Base-by-base conservation (phyloP, 1,140 invertebrate species). In the Hyphantria cunea region DNA sequence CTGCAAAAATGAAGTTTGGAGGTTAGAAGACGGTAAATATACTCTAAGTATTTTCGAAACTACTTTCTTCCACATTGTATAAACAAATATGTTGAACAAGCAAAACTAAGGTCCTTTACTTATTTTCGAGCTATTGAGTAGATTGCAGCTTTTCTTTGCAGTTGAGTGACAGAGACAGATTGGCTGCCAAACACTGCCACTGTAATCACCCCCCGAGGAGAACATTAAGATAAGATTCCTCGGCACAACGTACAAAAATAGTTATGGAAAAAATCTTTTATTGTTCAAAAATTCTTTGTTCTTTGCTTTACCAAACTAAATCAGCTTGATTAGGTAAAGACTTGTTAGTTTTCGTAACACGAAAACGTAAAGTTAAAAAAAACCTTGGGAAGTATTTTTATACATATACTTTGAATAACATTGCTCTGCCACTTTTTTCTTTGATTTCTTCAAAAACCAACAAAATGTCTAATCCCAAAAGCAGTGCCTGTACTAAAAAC, bases 131-230 rank as follows among this genome's bases (percentile, higher is more conserved):
- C 2, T 44, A 44, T n/a, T n/a, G 12, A 3, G 13, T 2, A 7
- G 41, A 44, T 12, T n/a, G 41, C 6, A 44, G 0, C 12, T 44
- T 44, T 12, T 44, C 11, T 44, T 37, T 37, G 34, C 34, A 37
- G 2, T 44, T 44, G 41, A 44, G 13, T 12, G 41, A 44, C 41
- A 44, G n/a, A 44, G 41, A 44, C 41, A 13, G 41, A 44, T 44
- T n/a, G 41, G 11, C 41, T 44, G 41, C 12, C 41, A 44, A 44
- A 44, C 41, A n/a, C n/a, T n/a, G 12, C 2, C 11, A 39, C 8
- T n/a, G 37, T 39, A 39, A 39, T 13, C 41, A 44, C 11, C 41
- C 41, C 41, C 41, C 11, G 12, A 44, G 41, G 41, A n/a, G n/a
- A 44, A 44, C 41, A 44, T 44, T 44, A 44, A 44, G 41, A 44